Evolutionary conservation across 35 echinoderm and acorn worm species (phyloP), one percentile per base, ranked within the genome.

Genomic region (Ptychodera flava): DNA sequence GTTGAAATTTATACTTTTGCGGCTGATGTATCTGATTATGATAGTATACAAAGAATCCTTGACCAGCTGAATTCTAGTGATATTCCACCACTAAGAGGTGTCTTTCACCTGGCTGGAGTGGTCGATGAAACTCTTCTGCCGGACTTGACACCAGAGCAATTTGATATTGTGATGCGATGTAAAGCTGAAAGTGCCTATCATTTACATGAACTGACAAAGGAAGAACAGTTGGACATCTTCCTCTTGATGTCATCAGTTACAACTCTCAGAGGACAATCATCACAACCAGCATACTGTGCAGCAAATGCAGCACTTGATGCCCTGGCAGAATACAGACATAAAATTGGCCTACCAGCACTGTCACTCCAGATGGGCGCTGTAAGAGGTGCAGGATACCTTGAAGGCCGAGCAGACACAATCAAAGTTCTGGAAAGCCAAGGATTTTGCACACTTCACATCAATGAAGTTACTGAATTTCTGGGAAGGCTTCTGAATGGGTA

Each of bases 61-160:
- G n/a, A n/a, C n/a, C n/a, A n/a, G n/a, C n/a, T n/a, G n/a, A n/a
- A n/a, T n/a, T n/a, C n/a, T n/a, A n/a, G n/a, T n/a, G 10, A 79
- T 15, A 38, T 34, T 2, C 89, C 89, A 22, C 32, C 80, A 37
- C 81, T 91, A 12, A 90, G 78, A 88, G 93, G 93, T 35, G 77
- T 94, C 27, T 94, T 94, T 45, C 89, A 90, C 38, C 86, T 90
- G 0, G 93, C 84, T 45, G 89, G 89, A n/a, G 32, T 90, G 22
- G 79, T 83, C 35, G 81, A 79, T 12, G 82, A 91, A 32, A 81
- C 88, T 38, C 85, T 64, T 1, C 76, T 91, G 36, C 82, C 85
- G 0, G 85, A 87, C 15, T 29, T 94, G 0, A 84, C 78, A 0
- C 32, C 28, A 28, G 29, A 86, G 36, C 31, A 76, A 64, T 36